Evolutionary conservation across 2,888 invertebrate genomes (phyloP).

Genomic region (Heliconius hortense): DNA sequence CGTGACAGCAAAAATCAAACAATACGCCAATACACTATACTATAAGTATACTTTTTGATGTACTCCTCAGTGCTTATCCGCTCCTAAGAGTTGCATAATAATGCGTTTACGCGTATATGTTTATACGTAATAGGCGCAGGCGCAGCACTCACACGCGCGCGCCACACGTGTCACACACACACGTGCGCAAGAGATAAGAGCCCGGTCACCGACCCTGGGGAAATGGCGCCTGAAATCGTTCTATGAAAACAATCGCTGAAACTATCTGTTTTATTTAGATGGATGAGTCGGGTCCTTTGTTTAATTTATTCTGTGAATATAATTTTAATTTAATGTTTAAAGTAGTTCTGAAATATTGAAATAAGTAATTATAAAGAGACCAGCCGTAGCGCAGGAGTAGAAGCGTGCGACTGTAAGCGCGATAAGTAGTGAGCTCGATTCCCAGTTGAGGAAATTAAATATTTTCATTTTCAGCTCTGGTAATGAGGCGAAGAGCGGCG

Average conservation of each 20-base stretch:
- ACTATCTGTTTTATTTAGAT: conserved; percentile 19
- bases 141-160: conserved; percentile 50
- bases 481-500: no score
- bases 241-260: conserved; percentile 53
- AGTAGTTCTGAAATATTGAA: not conserved
- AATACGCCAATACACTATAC: conserved; percentile 26
- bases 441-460: no score
- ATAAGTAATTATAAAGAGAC: not conserved
- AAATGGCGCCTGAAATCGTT: conserved; percentile 74
- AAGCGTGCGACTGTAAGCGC: no score
- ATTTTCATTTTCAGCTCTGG: no score
- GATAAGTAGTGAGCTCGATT: no score
- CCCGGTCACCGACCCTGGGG: conserved; percentile 68
- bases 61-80: conserved; percentile 59
- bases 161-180: conserved; percentile 55
- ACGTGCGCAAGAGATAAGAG: conserved; percentile 66
- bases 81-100: conserved; percentile 68
- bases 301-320: not conserved
- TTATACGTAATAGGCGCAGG: conserved; percentile 54
- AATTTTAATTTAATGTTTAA: not conserved
- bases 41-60: conserved; percentile 51
- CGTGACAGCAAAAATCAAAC: conserved; percentile 22
- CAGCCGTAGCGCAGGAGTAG: no score
- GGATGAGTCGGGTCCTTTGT: not conserved
- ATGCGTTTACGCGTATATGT: conserved; percentile 57